A percentile compares a stretch with the other conserved stretches of the same genome.
These are phyloP conservation scores for Polydrusus cervinus DNA, from an alignment of 2,888 invertebrate species.

Conservation along the genomic window DNA sequence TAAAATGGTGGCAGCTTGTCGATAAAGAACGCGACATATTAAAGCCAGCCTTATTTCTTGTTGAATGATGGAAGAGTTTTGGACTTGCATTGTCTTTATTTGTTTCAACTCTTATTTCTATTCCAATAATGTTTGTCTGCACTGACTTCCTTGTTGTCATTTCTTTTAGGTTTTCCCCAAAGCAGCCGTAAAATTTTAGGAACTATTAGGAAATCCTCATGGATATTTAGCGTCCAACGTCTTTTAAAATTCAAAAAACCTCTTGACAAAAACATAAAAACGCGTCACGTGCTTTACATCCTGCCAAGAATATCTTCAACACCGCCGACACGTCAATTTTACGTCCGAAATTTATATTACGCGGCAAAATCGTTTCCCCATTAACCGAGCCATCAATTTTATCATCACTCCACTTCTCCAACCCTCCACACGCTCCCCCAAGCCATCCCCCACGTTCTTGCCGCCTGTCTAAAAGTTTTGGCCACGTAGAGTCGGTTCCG, in stretches of 20 bases:
- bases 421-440: not conserved
- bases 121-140: too few relatives aligned
- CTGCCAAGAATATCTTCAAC: constrained; percentile 1
- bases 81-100: too few relatives aligned
- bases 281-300: constrained; percentile 11
- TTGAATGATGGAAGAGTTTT: too few relatives aligned
- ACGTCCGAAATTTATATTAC: constrained; percentile 42
- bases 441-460: not conserved
- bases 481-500: constrained; percentile 1
- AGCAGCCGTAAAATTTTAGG: too few relatives aligned
- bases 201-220: too few relatives aligned
- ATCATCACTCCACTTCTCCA: constrained; percentile 19
- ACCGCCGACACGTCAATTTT: constrained; percentile 35
- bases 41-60: too few relatives aligned
- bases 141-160: too few relatives aligned
- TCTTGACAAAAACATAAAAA: not conserved
- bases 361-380: constrained; percentile 34
- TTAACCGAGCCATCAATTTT: constrained; percentile 35
- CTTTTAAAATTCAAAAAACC: not conserved
- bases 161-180: too few relatives aligned
- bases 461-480: not conserved
- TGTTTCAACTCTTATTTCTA: too few relatives aligned
- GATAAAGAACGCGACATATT: too few relatives aligned
- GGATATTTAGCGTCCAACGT: too few relatives aligned
- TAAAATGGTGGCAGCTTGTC: too few relatives aligned